Base-by-base conservation (phyloP, 2,888 invertebrate genomes). In the Brenthis hecate region DNA sequence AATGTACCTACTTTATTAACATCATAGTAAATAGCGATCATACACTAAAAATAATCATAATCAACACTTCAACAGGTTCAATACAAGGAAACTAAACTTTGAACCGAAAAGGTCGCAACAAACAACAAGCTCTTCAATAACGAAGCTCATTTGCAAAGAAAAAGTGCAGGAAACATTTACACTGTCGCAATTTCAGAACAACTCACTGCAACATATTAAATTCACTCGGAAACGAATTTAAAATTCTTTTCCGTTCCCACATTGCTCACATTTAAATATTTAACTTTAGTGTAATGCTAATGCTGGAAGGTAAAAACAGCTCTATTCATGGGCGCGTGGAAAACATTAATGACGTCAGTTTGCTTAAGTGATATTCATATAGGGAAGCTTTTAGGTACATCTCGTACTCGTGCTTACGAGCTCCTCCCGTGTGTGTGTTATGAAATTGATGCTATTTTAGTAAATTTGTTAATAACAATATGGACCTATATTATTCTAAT, bases 241-340 rank as follows among this genome's bases (percentile, higher is more conserved):
- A 66, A 66, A 48, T 66, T 58, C 43, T 66, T 60, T 66, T 54
- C 57, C 53, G 60, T 48, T 28, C 53, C 56, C 66, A 58, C 58
- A 66, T 66, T 60, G 66, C 54, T 58, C 53, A 66, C 66, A 66
- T 65, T 68, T 55, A 55, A 68, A 68, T 60, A 68, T 68, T 64
- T 47, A 56, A 58, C 68, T 50, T 57, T 58, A 47, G 55, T 68
- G 53, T 68, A 58, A 68, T 57, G 57, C 47, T 63, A 57, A 65
- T 56, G 57, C 28, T 43, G 56, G 47, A 47, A 47, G 23, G 56
- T 61, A 57, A 68, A 63, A 63, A 68, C 63, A 63, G 19, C 43
- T 28, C 47, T 23, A 57, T 57, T 63, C 63, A 53, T 51, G 51
- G 28, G 43, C 48, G 50, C 36, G 57, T 13, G 56, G 51, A 51